Evolutionary conservation across 2,888 invertebrate species (phyloP), one percentile per base, ranked within the genome.

Genomic region (Iphiclides podalirius): DNA sequence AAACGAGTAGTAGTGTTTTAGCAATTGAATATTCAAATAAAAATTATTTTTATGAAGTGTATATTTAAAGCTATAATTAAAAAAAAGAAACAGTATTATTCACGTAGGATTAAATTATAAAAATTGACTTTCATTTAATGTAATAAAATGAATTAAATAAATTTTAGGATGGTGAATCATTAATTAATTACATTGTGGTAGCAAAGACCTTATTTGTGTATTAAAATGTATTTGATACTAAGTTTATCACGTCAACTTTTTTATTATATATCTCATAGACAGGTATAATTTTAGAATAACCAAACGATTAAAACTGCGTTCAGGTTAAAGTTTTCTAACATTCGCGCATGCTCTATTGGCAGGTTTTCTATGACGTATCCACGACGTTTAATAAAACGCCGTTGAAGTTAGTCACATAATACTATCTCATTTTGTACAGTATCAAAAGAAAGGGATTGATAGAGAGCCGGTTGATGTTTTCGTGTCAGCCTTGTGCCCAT

Each of bases 401-500:
- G 73, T 72, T 75, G 78, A 77, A 80, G 72, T 77, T 72, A 68
- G 75, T 78, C 68, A 76, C 64, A 71, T 83, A 79, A 70, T 63
- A 68, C 79, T 75, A 67, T 87, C 86, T 82, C 85, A 68, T 72
- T 84, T 74, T 65, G 62, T 58, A 55, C 63, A 54, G 63, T 74
- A 62, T 61, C 58, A 74, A 79, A 75, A 74, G 80, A 86, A 80
- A 83, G 78, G 70, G 85, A 83, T 73, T 76, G 79, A 75, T 75
- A 78, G 72, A 84, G 83, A 78, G 85, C 81, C 81, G 79, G 85
- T 85, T 86, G 83, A 88, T 87, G 86, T 87, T 88, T 88, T 88
- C 86, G 87, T 87, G 89, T 86, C 89, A 88, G 89, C 89, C 86
- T 89, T 89, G 89, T 88, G 77, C 87, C 83, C 87, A 88, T 89